Conservation (phyloP, 2,797 vertebrate genomes). For the Neoniphon sammara region DNA sequence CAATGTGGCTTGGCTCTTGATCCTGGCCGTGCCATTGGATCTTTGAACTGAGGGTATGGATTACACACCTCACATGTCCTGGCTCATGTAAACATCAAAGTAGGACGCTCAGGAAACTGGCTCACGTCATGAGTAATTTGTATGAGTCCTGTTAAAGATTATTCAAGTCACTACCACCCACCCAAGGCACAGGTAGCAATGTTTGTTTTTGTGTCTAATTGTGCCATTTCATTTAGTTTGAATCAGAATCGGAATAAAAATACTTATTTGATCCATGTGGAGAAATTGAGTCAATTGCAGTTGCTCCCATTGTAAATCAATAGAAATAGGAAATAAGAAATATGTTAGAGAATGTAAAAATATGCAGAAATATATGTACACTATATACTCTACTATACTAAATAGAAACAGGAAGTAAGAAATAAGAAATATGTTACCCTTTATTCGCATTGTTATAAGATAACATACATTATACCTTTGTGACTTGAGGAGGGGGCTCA, state of each 20-base stretch:
- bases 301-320: too few relatives aligned
- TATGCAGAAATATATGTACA: too few relatives aligned
- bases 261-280: too few relatives aligned
- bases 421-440: too few relatives aligned
- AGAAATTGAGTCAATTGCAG: too few relatives aligned
- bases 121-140: constrained; percentile 12
- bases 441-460: too few relatives aligned
- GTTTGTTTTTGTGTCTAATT: background rate
- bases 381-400: too few relatives aligned
- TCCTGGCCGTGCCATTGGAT: constrained; percentile 2
- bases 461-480: background rate
- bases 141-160: too few relatives aligned
- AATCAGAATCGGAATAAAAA: background rate
- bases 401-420: too few relatives aligned
- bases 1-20: background rate
- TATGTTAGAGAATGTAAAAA: too few relatives aligned
- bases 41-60: constrained; percentile 21
- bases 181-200: background rate
- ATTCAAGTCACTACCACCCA: background rate
- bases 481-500: background rate
- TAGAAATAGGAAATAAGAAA: too few relatives aligned
- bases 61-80: background rate
- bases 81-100: constrained; percentile 26
- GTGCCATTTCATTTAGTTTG: background rate
- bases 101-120: background rate